These are phyloP conservation scores for Crotalus tigris DNA, from an alignment of 2,113 vertebrate species.

Conservation along the genomic window DNA sequence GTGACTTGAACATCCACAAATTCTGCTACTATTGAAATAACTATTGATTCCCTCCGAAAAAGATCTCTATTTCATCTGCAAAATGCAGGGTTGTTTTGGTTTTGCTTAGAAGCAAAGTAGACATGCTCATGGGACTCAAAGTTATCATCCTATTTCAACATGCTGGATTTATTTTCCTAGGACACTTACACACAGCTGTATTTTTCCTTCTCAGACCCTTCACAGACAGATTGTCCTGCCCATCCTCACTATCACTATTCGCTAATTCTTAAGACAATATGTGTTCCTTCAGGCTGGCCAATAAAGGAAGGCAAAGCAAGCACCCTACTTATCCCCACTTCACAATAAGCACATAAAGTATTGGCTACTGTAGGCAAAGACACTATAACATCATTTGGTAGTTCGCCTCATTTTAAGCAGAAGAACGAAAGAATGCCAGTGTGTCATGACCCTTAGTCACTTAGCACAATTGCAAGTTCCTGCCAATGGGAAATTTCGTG, in stretches of 20 bases:
- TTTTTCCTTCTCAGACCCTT: background rate
- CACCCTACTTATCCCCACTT: background rate
- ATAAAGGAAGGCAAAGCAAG: background rate
- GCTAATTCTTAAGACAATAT: background rate
- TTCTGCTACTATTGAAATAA: background rate
- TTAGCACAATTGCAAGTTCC: background rate
- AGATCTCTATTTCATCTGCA: background rate
- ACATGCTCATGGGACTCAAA: background rate
- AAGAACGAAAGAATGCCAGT: background rate
- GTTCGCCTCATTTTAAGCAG: background rate
- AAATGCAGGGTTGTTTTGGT: background rate
- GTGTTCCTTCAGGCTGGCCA: background rate
- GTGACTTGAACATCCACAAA: background rate
- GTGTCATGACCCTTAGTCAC: background rate
- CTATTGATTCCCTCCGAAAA: background rate
- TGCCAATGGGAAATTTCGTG: background rate
- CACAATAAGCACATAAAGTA: background rate
- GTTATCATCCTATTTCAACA: background rate
- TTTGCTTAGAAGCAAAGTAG: background rate
- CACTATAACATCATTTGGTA: background rate
- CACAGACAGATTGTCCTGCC: background rate
- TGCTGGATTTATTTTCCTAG: background rate
- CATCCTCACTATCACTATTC: background rate
- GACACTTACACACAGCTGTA: background rate
- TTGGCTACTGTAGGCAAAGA: background rate